Evolutionary conservation across 2,888 invertebrate species (phyloP).

Genomic region (Monochamus alternatus): DNA sequence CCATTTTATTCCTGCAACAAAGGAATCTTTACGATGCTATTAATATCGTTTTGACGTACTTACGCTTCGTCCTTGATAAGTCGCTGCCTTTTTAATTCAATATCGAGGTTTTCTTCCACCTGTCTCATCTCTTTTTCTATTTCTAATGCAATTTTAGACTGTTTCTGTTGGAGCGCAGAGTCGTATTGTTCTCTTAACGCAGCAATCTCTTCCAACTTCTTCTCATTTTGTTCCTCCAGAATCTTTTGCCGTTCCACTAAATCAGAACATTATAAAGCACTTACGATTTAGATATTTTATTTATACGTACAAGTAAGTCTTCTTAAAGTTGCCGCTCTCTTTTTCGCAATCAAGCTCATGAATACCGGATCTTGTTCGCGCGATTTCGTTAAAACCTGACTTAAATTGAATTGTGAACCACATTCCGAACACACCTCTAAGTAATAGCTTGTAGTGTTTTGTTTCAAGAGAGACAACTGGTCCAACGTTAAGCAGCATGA

Average conservation of each 20-base stretch:
- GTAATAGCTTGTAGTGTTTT: conserved; percentile 64
- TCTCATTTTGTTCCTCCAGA: conserved; percentile 59
- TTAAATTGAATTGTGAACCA: conserved; percentile 63
- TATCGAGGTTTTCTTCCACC: conserved; percentile 59
- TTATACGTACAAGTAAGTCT: conserved; percentile 66
- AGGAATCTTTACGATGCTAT: background rate
- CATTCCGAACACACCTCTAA: conserved; percentile 64
- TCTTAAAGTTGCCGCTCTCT: conserved; percentile 63
- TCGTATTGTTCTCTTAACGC: conserved; percentile 65
- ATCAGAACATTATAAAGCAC: conserved; percentile 35
- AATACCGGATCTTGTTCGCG: conserved; percentile 59
- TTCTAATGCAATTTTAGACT: conserved; percentile 59
- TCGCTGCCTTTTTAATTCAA: conserved; percentile 63
- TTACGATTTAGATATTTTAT: background rate
- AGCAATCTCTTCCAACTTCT: conserved; percentile 61
- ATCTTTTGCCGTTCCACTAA: conserved; percentile 65
- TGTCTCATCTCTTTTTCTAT: conserved; percentile 63
- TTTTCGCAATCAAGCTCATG: conserved; percentile 63
- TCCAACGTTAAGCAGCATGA: conserved; percentile 67
- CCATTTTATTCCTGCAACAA: conserved; percentile 72
- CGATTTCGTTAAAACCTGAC: conserved; percentile 55
- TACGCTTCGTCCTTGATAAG: conserved; percentile 68
- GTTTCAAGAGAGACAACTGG: conserved; percentile 61
- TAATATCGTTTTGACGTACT: conserved; percentile 45
- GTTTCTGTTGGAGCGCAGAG: conserved; percentile 62